A percentile compares a stretch with the other conserved stretches of the same genome.
phyloP scores from a whole-genome alignment of 1,140 invertebrate species.

The Hypsibius dujardini region DNA sequence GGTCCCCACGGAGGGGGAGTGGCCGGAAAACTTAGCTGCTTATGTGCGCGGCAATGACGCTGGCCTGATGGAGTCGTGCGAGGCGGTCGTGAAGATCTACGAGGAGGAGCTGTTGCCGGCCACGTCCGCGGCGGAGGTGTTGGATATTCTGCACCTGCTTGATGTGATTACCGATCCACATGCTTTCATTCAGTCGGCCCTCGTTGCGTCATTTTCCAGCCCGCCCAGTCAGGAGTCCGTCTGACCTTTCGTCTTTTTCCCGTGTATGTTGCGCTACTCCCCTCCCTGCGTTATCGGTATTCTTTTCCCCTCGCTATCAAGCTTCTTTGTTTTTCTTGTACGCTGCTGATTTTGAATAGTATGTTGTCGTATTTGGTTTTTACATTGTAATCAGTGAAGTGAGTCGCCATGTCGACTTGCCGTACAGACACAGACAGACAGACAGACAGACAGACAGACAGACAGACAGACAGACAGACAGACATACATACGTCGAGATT shows the following conservation, averaged over 20 bases:
- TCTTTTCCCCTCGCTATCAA: too few relatives aligned
- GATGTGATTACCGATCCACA: slow-evolving; percentile 12
- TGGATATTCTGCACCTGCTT: slow-evolving; percentile 46
- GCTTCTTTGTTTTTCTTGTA: too few relatives aligned
- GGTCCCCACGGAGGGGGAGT: slow-evolving; percentile 48
- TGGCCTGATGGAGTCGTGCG: slow-evolving; percentile 62
- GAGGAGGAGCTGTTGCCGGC: slow-evolving; percentile 75
- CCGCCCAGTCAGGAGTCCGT: neutral
- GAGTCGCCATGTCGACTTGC: too few relatives aligned
- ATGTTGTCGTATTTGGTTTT: too few relatives aligned
- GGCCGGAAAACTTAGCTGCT: slow-evolving; percentile 69
- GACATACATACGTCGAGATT: too few relatives aligned
- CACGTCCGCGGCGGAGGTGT: slow-evolving; percentile 70
- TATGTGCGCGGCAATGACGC: slow-evolving; percentile 86
- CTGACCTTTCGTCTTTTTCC: slow-evolving; percentile 1
- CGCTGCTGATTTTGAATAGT: too few relatives aligned
- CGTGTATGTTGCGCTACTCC: neutral
- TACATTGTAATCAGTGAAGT: too few relatives aligned
- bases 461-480: too few relatives aligned
- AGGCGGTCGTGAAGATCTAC: slow-evolving; percentile 49
- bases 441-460: too few relatives aligned
- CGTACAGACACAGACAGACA: too few relatives aligned
- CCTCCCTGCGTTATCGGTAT: too few relatives aligned
- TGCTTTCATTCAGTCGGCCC: slow-evolving; percentile 10
- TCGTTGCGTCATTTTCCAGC: neutral